phyloP scores from a whole-genome alignment of 30 jellyfish, hydroid and myxozoan genomes.

The Mastigias papua region DNA sequence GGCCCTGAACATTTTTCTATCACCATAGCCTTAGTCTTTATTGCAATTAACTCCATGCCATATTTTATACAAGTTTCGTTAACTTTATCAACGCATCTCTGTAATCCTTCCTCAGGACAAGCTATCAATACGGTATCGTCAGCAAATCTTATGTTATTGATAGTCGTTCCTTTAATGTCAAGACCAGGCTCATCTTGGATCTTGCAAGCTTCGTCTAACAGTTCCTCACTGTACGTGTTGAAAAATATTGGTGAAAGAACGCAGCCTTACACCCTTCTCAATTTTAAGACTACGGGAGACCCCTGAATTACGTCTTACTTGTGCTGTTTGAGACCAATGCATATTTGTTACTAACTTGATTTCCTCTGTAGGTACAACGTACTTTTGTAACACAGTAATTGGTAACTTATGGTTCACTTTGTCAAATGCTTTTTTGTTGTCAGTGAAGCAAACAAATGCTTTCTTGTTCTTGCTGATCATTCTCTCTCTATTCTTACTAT shows the following conservation, averaged over 20 bases:
- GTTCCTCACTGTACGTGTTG: not conserved
- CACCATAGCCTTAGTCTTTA: conserved; percentile 2
- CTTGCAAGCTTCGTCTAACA: not conserved
- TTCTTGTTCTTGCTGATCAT: no score
- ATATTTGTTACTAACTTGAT: no score
- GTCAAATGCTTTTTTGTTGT: no score
- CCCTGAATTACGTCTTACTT: not conserved
- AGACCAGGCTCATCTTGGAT: not conserved
- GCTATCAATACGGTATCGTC: not conserved
- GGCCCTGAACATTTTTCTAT: conserved; percentile 30
- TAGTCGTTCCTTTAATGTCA: not conserved
- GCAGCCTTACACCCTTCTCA: not conserved
- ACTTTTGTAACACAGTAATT: no score
- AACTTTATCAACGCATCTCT: conserved; percentile 13
- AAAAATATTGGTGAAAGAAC: not conserved
- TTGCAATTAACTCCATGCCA: conserved; percentile 49
- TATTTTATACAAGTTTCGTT: conserved; percentile 12
- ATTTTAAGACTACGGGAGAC: not conserved
- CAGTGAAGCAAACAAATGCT: no score
- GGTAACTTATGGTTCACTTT: no score
- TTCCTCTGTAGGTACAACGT: no score
- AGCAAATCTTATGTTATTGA: not conserved
- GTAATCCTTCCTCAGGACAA: not conserved
- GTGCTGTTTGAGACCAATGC: no score
- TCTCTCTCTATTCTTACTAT: no score